Percentiles rank a stretch among this genome's conserved stretches.
phyloP scores from a whole-genome alignment of 2,797 vertebrate genomes.

The Rhinophrynus dorsalis region DNA sequence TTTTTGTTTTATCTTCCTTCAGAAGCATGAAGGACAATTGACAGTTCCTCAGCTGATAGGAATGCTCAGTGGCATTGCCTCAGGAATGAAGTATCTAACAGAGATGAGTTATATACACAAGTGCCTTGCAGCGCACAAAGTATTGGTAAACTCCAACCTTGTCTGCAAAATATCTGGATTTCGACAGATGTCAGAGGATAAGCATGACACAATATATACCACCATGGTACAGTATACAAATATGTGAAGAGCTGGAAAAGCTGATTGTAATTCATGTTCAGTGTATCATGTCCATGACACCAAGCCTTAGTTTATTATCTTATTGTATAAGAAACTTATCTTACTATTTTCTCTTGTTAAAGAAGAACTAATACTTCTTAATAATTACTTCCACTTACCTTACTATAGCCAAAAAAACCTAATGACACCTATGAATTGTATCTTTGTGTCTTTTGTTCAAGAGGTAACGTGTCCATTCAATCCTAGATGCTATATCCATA shows the following conservation, averaged over 20 bases:
- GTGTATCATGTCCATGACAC: too few relatives aligned
- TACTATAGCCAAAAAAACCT: too few relatives aligned
- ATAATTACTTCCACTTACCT: too few relatives aligned
- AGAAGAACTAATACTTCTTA: too few relatives aligned
- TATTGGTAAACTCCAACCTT: slow-evolving; percentile 85
- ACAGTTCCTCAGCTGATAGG: slow-evolving; percentile 80
- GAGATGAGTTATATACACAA: slow-evolving; percentile 95
- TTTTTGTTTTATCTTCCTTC: slow-evolving; percentile 36
- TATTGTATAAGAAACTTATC: too few relatives aligned
- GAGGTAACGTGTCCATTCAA: too few relatives aligned
- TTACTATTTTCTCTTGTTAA: too few relatives aligned
- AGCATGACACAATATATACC: slow-evolving; percentile 90
- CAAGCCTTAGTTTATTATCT: too few relatives aligned
- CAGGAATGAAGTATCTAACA: slow-evolving; percentile 93
- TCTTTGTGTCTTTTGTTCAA: too few relatives aligned
- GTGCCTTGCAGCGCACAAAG: slow-evolving; percentile 87
- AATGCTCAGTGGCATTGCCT: slow-evolving; percentile 84
- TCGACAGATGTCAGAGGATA: slow-evolving; percentile 83
- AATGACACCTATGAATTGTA: too few relatives aligned
- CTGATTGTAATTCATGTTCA: background rate
- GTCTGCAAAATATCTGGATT: slow-evolving; percentile 93
- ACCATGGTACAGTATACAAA: slow-evolving; percentile 74
- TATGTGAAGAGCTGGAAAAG: background rate
- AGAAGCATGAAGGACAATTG: slow-evolving; percentile 91
- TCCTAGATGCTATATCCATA: too few relatives aligned